These are phyloP conservation scores for Chelon auratus DNA, from an alignment of 2,797 vertebrate genomes.

Conservation along the genomic window DNA sequence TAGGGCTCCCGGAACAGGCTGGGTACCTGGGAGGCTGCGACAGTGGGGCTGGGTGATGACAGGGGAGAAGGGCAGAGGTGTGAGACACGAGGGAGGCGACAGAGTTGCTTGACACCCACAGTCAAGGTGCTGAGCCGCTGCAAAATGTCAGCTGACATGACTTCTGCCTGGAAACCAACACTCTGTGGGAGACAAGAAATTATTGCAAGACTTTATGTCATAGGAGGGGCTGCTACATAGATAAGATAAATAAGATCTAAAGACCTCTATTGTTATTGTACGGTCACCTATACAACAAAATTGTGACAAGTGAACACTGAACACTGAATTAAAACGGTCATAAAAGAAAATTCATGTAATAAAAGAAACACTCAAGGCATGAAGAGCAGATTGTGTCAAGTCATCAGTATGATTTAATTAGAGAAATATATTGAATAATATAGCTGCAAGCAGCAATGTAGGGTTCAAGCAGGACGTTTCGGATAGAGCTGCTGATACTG, in stretches of 20 bases:
- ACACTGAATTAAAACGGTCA: too few species aligned
- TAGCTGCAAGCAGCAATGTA: too few species aligned
- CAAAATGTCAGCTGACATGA: conserved; percentile 74
- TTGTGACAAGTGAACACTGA: too few species aligned
- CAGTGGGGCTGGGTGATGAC: conserved; percentile 86
- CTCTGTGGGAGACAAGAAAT: conserved; percentile 5
- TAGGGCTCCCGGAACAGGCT: conserved; percentile 92
- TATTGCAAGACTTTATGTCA: not conserved
- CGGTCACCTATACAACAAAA: too few species aligned
- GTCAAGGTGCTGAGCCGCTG: conserved; percentile 87
- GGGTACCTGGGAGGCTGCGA: conserved; percentile 87
- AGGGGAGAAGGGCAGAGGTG: conserved; percentile 81
- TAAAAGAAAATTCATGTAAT: too few species aligned
- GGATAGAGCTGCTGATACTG: too few species aligned
- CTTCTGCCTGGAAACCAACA: not conserved
- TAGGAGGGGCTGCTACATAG: not conserved
- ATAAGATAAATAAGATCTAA: not conserved
- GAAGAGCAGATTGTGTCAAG: too few species aligned
- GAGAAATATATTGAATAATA: too few species aligned
- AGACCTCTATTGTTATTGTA: too few species aligned
- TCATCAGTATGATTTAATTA: too few species aligned
- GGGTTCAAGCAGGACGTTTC: too few species aligned
- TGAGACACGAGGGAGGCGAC: conserved; percentile 83
- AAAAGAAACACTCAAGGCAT: too few species aligned
- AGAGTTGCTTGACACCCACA: conserved; percentile 86